Base-by-base conservation (phyloP, 1,140 invertebrate genomes). In the Bombus balteatus region DNA sequence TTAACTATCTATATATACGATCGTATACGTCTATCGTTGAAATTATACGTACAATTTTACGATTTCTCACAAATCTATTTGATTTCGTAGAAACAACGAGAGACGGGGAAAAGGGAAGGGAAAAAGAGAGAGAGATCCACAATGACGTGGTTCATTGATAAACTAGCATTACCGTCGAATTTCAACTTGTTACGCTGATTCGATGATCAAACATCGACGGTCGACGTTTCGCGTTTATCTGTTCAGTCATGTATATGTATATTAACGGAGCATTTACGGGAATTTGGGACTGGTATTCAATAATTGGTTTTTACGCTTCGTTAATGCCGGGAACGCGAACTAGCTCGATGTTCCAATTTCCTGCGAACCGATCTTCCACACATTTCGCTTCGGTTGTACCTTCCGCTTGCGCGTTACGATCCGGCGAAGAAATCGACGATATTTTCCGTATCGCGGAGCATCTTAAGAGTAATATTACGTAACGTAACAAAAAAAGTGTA, bases 181-280 rank as follows among this genome's bases (percentile, higher is more conserved):
- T 90, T 90, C 88, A 81, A 90, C 89, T 90, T 88, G 89, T 90
- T 90, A 90, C 81, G 77, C 73, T 53, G 89, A 80, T 87, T 81
- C 81, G 87, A 73, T 83, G 88, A 90, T 90, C 85, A 90, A 90
- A 86, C 83, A 83, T 73, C 86, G 83, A 90, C 57, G 70, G 74
- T 85, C 70, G 68, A 68, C 74, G 57, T 68, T 74, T 68, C 81
- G 43, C 76, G 78, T 79, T 73, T 81, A 62, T 78, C 74, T 78
- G 78, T 77, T 66, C 59, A 62, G 13, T 53, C 62, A 34, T 72
- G 28, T 62, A 74, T 78, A 82, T 62, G 43, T 82, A 80, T 88
- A 90, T 90, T 85, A 90, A 88, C 76, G 83, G 66, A n/a, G 79
- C 75, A 78, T 90, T 90, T 88, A 81, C 65, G 34, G 66, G 86